These are phyloP conservation scores for Scaptomyza flava DNA, from an alignment of 2,888 invertebrate species.

Conservation along the genomic window DNA sequence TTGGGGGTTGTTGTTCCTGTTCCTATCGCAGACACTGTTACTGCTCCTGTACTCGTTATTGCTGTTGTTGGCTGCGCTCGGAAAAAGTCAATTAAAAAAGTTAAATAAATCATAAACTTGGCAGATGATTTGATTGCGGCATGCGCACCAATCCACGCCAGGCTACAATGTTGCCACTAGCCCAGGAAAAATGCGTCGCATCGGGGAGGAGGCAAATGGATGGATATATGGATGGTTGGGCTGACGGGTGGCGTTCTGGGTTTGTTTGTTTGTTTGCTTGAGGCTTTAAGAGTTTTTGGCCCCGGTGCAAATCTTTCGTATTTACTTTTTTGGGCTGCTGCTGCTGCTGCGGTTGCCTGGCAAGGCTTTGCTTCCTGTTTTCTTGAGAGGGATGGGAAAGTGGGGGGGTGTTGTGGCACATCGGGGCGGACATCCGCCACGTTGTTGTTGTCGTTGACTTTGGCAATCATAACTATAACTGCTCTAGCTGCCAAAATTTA, in stretches of 20 bases:
- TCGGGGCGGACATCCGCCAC: constrained; percentile 67
- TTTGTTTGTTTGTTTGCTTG: constrained; percentile 65
- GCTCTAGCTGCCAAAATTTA: constrained; percentile 75
- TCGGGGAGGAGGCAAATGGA: not conserved
- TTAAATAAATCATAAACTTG: constrained; percentile 84
- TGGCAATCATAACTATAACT: constrained; percentile 82
- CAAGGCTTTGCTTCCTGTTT: constrained; percentile 69
- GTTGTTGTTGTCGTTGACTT: constrained; percentile 64
- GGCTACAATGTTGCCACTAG: constrained; percentile 60
- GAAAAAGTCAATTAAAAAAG: constrained; percentile 84
- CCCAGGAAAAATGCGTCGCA: not conserved
- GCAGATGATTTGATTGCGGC: constrained; percentile 82
- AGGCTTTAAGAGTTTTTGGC: constrained; percentile 59
- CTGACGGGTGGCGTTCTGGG: constrained; percentile 26
- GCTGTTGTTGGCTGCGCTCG: constrained; percentile 53
- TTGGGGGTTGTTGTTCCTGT: constrained; percentile 29
- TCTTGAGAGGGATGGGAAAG: not conserved
- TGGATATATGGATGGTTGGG: constrained; percentile 1
- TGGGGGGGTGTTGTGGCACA: constrained; percentile 19
- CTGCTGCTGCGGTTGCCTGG: constrained; percentile 71
- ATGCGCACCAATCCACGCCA: constrained; percentile 72
- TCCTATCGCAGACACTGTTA: constrained; percentile 17
- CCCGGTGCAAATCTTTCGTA: constrained; percentile 62
- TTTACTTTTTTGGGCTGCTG: constrained; percentile 59
- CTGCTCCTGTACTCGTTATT: constrained; percentile 19